phyloP scores from a whole-genome alignment of 2,888 invertebrate species.

The Ophion obscuratus region DNA sequence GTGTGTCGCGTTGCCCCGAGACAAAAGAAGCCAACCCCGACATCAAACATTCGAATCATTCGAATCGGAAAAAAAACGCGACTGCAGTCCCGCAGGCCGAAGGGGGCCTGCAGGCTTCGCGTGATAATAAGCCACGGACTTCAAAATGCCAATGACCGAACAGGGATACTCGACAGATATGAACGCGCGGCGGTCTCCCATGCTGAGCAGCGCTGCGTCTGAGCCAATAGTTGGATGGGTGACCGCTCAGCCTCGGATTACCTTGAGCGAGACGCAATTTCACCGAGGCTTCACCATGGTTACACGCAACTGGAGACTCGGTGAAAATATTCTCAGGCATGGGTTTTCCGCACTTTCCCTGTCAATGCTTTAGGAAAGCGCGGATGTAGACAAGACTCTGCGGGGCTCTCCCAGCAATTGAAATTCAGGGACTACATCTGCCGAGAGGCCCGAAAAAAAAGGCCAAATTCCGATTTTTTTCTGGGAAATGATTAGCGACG shows the following conservation, averaged over 20 bases:
- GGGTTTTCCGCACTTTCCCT: not conserved
- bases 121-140: not conserved
- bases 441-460: too few species aligned
- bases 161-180: not conserved
- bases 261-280: not conserved
- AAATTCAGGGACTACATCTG: too few species aligned
- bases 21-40: constrained; percentile 74
- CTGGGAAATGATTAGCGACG: too few species aligned
- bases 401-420: too few species aligned
- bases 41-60: constrained; percentile 80
- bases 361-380: not conserved
- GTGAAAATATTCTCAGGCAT: not conserved
- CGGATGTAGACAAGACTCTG: too few species aligned
- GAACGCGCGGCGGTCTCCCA: not conserved
- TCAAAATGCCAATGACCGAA: not conserved
- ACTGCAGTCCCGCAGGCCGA: not conserved
- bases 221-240: not conserved
- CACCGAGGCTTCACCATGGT: not conserved
- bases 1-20: constrained; percentile 62
- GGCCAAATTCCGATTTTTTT: too few species aligned
- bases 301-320: not conserved
- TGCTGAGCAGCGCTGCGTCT: not conserved
- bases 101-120: not conserved
- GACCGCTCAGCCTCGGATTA: not conserved
- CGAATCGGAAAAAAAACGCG: constrained; percentile 73